Percentiles rank a stretch among this genome's conserved stretches.
Evolutionary conservation across 2,113 vertebrate genomes (phyloP).

Genomic region (Eudyptes chrysolophus): DNA sequence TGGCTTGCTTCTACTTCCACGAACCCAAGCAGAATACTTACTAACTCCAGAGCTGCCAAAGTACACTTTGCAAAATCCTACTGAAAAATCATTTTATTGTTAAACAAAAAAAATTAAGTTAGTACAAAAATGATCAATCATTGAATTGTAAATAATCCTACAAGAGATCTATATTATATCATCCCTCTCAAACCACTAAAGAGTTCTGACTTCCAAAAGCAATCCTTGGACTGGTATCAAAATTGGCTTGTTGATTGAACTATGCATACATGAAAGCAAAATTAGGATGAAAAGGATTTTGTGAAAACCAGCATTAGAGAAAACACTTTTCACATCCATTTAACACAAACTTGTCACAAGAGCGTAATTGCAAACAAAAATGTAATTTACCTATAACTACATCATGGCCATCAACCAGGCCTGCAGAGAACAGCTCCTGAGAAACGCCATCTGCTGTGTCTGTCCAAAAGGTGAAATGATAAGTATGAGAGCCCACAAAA

Average conservation of each 20-base stretch:
- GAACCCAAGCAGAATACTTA: background rate
- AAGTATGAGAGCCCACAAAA: slow-evolving; percentile 66
- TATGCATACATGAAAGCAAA: slow-evolving; percentile 36
- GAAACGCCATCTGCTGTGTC: slow-evolving; percentile 98
- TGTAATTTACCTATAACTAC: slow-evolving; percentile 92
- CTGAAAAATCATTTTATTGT: background rate
- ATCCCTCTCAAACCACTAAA: background rate
- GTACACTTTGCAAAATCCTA: background rate
- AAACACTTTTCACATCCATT: slow-evolving; percentile 55
- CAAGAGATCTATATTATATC: background rate
- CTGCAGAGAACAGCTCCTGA: slow-evolving; percentile 97
- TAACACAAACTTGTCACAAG: slow-evolving; percentile 43
- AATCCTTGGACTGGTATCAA: slow-evolving; percentile 5
- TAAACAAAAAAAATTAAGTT: background rate
- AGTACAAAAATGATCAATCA: background rate
- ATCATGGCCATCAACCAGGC: slow-evolving; percentile 94
- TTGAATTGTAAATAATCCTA: background rate
- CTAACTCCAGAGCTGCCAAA: background rate
- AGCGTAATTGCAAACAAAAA: slow-evolving; percentile 67
- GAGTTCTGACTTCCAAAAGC: slow-evolving; percentile 4
- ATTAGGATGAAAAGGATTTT: slow-evolving; percentile 27
- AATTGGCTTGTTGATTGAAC: background rate
- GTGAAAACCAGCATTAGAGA: slow-evolving; percentile 5
- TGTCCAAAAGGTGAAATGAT: slow-evolving; percentile 76
- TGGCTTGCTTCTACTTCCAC: background rate